Evolutionary conservation across 2,888 invertebrate species (phyloP), one percentile per base, ranked within the genome.

Genomic region (Thymelicus lineola): DNA sequence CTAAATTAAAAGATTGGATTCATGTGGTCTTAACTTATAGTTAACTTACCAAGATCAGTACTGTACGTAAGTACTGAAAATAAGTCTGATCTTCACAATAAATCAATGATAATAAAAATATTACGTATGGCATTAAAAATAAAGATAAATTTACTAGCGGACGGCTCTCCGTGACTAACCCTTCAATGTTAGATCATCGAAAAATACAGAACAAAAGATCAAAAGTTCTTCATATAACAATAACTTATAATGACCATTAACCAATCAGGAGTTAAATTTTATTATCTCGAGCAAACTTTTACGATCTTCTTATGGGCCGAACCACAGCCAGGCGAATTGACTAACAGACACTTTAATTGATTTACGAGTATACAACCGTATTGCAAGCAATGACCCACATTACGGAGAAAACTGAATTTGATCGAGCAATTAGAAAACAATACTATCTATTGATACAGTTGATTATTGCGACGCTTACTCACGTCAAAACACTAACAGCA

Each of bases 251-350:
- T 70, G 70, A 72, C 73, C 75, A 75, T 77, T 77, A 76, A 76
- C 77, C 80, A 79, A 80, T 80, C 77, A 79, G 77, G 75, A 72
- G 75, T 75, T 77, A 77, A 77, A 79, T 80, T 82, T 82, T 84
- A 85, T 80, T 79, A 80, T 76, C 80, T 70, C 72, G 74, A 76
- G 78, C 72, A 74, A 75, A 76, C 75, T 79, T 82, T 81, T 81
- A 82, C 75, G 77, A 78, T 66, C 73, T 70, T 70, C 69, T 67
- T 73, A 73, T 72, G 66, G 50, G 63, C 36, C 45, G 64, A 66
- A 50, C 60, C 36, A 20, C 55, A 7, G 20, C 14, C 61, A 58
- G 50, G 58, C 63, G 69, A 69, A 69, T 69, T 59, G 69, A 69
- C 69, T 69, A 59, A 50, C 68, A 68, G 68, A 68, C 55, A 38